Conservation (phyloP, 2,888 invertebrate species). For the Crematogaster levior region DNA sequence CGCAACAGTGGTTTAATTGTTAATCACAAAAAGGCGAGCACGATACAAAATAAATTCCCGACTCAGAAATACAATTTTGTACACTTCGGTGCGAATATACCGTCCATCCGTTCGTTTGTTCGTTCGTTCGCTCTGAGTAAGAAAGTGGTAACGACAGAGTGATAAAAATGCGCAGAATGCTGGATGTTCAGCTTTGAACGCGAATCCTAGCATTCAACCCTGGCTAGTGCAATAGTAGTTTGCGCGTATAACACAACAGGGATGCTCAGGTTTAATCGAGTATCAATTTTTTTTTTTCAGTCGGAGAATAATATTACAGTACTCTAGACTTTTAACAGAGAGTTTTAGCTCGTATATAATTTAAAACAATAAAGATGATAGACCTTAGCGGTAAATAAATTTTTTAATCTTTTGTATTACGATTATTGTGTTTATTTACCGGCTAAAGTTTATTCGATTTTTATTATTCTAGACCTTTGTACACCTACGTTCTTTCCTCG, state of each 20-base stretch:
- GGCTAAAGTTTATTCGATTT: too few relatives aligned
- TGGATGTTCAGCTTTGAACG: slow-evolving; percentile 59
- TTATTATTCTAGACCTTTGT: too few relatives aligned
- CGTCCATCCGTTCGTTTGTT: slow-evolving; percentile 14
- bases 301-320: not conserved
- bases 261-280: not conserved
- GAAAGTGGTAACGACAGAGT: slow-evolving; percentile 73
- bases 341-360: too few relatives aligned
- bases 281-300: not conserved
- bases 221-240: not conserved
- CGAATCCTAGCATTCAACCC: slow-evolving; percentile 33
- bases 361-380: too few relatives aligned
- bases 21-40: slow-evolving; percentile 52
- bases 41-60: slow-evolving; percentile 66
- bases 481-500: not conserved
- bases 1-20: slow-evolving; percentile 29
- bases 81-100: slow-evolving; percentile 41
- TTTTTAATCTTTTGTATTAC: too few relatives aligned
- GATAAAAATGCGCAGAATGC: slow-evolving; percentile 72
- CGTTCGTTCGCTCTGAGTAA: slow-evolving; percentile 30
- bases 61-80: slow-evolving; percentile 59
- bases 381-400: too few relatives aligned
- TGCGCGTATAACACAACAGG: not conserved
- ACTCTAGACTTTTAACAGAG: too few relatives aligned
- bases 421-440: too few relatives aligned